Percentiles rank a stretch among this genome's conserved stretches.
Conservation (phyloP, 2,113 vertebrate genomes). For the Megaleporinus macrocephalus region DNA sequence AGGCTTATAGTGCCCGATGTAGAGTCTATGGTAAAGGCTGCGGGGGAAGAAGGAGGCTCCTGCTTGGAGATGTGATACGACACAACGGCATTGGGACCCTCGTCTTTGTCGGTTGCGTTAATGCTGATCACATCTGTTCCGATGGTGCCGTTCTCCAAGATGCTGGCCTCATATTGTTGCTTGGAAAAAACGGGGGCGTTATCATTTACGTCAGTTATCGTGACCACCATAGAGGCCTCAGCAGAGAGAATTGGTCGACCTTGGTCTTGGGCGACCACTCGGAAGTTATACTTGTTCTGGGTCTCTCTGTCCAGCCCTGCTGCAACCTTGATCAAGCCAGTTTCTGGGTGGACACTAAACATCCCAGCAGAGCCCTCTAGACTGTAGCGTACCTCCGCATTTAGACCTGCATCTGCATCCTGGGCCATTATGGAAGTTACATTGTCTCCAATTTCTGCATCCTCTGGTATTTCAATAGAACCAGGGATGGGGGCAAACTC, state of each 20-base stretch:
- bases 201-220: slow-evolving; percentile 74
- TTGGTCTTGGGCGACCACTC: slow-evolving; percentile 76
- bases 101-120: slow-evolving; percentile 72
- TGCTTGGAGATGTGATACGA: slow-evolving; percentile 70
- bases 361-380: slow-evolving; percentile 73
- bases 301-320: slow-evolving; percentile 75
- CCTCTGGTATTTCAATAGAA: slow-evolving; percentile 58
- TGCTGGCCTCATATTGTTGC: slow-evolving; percentile 50
- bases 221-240: slow-evolving; percentile 62
- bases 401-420: slow-evolving; percentile 74
- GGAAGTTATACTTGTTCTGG: slow-evolving; percentile 66
- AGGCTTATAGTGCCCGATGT: slow-evolving; percentile 68
- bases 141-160: slow-evolving; percentile 63
- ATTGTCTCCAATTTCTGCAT: neutral
- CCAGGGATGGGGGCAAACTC: slow-evolving; percentile 59
- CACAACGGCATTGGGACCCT: slow-evolving; percentile 65
- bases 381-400: slow-evolving; percentile 74
- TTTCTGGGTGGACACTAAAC: slow-evolving; percentile 68
- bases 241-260: slow-evolving; percentile 68
- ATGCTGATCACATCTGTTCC: slow-evolving; percentile 58
- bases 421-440: slow-evolving; percentile 58
- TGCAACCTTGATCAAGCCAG: slow-evolving; percentile 67
- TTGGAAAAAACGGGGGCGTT: slow-evolving; percentile 69
- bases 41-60: slow-evolving; percentile 48
- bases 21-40: slow-evolving; percentile 62